Conservation (phyloP, 2,797 vertebrate species). For the Cossypha dichroa region DNA sequence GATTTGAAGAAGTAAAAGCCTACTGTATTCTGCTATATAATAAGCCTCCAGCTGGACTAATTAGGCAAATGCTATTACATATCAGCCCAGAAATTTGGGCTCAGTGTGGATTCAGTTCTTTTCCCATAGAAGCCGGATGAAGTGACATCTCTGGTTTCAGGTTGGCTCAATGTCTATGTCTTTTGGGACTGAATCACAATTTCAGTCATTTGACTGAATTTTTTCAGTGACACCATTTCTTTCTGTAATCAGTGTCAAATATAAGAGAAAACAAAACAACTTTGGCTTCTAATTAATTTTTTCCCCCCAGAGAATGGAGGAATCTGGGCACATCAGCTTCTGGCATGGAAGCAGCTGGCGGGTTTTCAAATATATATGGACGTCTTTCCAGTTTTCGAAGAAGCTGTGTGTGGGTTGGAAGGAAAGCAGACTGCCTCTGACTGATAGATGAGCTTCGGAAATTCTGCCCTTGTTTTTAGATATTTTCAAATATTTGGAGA, state of each 20-base stretch:
- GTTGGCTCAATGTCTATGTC: not conserved
- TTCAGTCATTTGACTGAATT: not conserved
- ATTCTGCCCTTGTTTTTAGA: constrained; percentile 19
- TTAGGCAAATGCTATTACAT: not conserved
- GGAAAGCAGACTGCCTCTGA: not conserved
- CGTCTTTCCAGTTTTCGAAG: not conserved
- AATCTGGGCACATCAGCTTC: constrained; percentile 21
- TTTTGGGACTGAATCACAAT: not conserved
- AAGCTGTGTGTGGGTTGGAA: constrained; percentile 9
- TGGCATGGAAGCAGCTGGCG: not conserved
- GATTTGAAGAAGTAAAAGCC: not conserved
- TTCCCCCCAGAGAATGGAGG: not conserved
- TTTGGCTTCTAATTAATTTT: not conserved
- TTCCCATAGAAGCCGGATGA: not conserved
- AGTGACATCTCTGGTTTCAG: not conserved
- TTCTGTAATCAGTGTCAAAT: not conserved
- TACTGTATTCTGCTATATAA: not conserved
- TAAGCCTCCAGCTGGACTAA: not conserved
- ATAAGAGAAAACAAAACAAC: not conserved
- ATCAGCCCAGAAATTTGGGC: not conserved
- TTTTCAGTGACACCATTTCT: not conserved
- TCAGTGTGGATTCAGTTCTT: not conserved
- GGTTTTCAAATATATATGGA: not conserved
- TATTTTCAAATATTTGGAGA: constrained; percentile 57
- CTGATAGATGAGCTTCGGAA: constrained; percentile 23